These are phyloP conservation scores for Zaprionus ornatus DNA, from an alignment of 1,140 invertebrate species.

Conservation along the genomic window DNA sequence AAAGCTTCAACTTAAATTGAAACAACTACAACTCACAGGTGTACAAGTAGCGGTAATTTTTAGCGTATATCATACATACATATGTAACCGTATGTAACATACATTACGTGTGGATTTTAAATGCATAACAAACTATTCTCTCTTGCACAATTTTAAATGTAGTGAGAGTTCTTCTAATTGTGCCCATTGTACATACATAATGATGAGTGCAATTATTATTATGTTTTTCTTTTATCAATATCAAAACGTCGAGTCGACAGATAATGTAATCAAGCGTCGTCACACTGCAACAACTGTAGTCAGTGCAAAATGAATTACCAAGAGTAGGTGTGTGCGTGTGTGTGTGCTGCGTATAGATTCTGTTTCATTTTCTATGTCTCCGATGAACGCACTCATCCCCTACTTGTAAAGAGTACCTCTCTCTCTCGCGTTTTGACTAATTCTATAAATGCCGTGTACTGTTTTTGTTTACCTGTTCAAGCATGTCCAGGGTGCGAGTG, in stretches of 20 bases:
- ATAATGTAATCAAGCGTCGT: slow-evolving; percentile 40
- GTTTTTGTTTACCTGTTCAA: slow-evolving; percentile 48
- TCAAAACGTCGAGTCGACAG: slow-evolving; percentile 19
- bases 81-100: background rate
- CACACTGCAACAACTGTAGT: background rate
- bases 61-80: background rate
- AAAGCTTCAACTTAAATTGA: background rate
- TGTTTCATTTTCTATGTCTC: slow-evolving; percentile 21
- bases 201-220: slow-evolving; percentile 24
- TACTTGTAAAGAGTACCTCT: slow-evolving; percentile 20
- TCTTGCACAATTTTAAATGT: background rate
- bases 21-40: background rate
- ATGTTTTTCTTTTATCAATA: slow-evolving; percentile 29
- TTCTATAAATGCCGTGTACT: slow-evolving; percentile 47
- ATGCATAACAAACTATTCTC: background rate
- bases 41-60: background rate
- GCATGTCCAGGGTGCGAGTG: slow-evolving; percentile 10
- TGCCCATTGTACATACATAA: background rate
- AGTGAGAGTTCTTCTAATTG: background rate
- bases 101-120: background rate
- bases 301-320: slow-evolving; percentile 7
- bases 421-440: slow-evolving; percentile 16
- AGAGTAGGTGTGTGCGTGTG: background rate
- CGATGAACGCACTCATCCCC: slow-evolving; percentile 38
- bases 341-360: slow-evolving; percentile 4